These are phyloP conservation scores for Cryptocheilus praepositus DNA, from an alignment of 2,888 invertebrate species.

Conservation along the genomic window DNA sequence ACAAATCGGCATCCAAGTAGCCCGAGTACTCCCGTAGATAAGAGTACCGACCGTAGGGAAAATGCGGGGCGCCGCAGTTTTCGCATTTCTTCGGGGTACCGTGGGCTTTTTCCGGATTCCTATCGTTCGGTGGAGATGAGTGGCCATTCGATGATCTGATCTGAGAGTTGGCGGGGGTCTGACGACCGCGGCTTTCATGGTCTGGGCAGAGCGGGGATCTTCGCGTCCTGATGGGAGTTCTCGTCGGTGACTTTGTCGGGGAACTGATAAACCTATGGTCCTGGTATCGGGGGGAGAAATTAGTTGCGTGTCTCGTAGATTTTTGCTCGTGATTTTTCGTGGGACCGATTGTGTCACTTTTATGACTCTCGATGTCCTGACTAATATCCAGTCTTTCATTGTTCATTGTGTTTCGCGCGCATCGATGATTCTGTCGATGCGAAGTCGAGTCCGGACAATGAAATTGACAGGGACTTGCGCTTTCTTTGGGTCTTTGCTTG, in stretches of 20 bases:
- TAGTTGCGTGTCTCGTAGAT: background rate
- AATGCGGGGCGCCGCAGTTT: constrained; percentile 31
- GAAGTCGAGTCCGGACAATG: constrained; percentile 2
- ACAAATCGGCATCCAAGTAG: constrained; percentile 25
- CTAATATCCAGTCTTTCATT: no score
- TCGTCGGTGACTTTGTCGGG: constrained; percentile 11
- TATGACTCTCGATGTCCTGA: background rate
- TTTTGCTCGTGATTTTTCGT: background rate
- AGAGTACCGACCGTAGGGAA: constrained; percentile 19
- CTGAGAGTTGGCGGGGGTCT: background rate
- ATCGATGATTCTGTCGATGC: background rate
- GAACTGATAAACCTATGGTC: constrained; percentile 32
- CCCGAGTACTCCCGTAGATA: constrained; percentile 31
- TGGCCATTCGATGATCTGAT: constrained; percentile 17
- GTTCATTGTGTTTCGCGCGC: background rate
- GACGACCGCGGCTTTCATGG: constrained; percentile 2
- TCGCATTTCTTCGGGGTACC: constrained; percentile 24
- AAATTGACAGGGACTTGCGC: constrained; percentile 1
- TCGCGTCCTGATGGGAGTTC: constrained; percentile 19
- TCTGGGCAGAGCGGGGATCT: constrained; percentile 10
- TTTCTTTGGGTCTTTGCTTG: background rate
- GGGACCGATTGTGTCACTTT: background rate
- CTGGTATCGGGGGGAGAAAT: background rate
- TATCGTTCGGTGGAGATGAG: constrained; percentile 1
- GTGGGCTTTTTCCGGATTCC: background rate